phyloP scores from a whole-genome alignment of 1,140 invertebrate genomes.

The Lepidurus couesii region DNA sequence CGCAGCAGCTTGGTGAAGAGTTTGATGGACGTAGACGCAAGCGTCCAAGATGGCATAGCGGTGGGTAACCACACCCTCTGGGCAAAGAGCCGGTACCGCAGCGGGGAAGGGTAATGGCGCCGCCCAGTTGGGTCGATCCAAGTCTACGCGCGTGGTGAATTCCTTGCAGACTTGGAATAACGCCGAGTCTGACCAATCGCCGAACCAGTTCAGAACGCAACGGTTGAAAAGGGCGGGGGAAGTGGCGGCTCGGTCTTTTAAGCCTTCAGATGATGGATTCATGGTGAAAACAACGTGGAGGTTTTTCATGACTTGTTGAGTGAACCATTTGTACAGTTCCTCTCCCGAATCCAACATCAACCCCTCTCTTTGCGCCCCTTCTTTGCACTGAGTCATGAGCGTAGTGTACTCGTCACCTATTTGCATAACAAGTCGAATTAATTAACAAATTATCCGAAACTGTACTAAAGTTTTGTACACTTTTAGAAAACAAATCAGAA shows the following conservation, averaged over 20 bases:
- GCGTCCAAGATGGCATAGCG: constrained; percentile 95
- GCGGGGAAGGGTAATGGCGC: constrained; percentile 82
- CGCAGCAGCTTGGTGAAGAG: constrained; percentile 87
- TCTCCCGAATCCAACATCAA: constrained; percentile 97
- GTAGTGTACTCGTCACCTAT: constrained; percentile 92
- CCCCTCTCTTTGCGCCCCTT: constrained; percentile 94
- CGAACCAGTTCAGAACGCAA: constrained; percentile 99
- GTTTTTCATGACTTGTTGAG: constrained; percentile 96
- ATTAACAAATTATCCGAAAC: no score
- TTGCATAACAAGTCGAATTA: constrained; percentile 26
- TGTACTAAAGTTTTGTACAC: no score
- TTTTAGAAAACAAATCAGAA: no score
- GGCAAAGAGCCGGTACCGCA: constrained; percentile 65
- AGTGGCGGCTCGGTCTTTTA: constrained; percentile 96
- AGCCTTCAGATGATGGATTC: constrained; percentile 96
- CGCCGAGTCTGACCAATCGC: constrained; percentile 97
- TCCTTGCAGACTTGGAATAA: constrained; percentile 90
- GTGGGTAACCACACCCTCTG: constrained; percentile 59
- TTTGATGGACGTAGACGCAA: constrained; percentile 97
- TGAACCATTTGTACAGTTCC: constrained; percentile 98
- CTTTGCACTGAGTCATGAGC: constrained; percentile 99
- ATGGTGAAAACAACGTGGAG: constrained; percentile 99
- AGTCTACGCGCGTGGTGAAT: constrained; percentile 75
- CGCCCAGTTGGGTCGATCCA: constrained; percentile 74
- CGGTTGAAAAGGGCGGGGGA: constrained; percentile 98